Conservation (phyloP, 2,888 invertebrate species). For the Andrena fulva region DNA sequence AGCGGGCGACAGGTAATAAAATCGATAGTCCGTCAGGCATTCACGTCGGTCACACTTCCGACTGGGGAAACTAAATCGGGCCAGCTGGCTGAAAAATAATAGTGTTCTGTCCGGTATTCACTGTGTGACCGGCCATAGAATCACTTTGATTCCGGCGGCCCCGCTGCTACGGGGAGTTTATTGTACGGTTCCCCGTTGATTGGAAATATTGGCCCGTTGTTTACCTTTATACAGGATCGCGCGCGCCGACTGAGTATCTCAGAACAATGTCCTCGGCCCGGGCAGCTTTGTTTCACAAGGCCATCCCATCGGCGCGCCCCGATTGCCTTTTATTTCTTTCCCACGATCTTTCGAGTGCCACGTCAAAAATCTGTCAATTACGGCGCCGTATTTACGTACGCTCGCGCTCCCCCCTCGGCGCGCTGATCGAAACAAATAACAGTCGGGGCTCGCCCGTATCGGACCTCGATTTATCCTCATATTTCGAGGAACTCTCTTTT, state of each 20-base stretch:
- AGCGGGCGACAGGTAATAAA: constrained; percentile 59
- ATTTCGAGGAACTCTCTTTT: constrained; percentile 25
- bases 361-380: constrained; percentile 48
- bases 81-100: constrained; percentile 56
- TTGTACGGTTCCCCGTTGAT: constrained; percentile 55
- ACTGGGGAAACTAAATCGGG: constrained; percentile 59
- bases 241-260: constrained; percentile 39
- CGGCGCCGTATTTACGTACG: constrained; percentile 40
- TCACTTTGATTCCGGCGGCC: constrained; percentile 43
- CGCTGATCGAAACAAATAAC: constrained; percentile 49
- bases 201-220: constrained; percentile 66
- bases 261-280: constrained; percentile 49
- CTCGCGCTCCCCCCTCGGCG: not conserved
- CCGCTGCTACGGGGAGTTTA: constrained; percentile 28
- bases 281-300: constrained; percentile 9
- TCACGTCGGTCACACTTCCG: constrained; percentile 57
- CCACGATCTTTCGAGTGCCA: constrained; percentile 31
- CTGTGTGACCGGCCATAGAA: constrained; percentile 29
- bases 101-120: constrained; percentile 48
- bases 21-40: constrained; percentile 54
- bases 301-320: constrained; percentile 5
- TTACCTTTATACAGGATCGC: constrained; percentile 44
- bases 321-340: constrained; percentile 51
- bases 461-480: constrained; percentile 48
- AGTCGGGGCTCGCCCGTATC: constrained; percentile 7